Evolutionary conservation across 92 coral and sea anemone genomes (phyloP).

Genomic region (Pocillopora meandrina): DNA sequence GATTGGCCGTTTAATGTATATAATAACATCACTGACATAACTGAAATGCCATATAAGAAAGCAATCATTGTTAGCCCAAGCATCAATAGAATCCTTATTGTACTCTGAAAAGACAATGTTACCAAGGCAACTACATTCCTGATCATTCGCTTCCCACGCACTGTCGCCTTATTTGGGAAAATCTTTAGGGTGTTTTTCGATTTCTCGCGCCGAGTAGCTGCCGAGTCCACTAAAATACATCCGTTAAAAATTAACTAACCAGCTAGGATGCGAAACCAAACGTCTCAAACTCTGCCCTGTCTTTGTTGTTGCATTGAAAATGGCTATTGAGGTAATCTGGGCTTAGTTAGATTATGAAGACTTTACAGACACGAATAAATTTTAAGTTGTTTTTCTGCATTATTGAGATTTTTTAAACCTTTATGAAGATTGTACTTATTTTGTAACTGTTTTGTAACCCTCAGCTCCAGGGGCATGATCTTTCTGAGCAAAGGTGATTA

Average conservation of each 20-base stretch:
- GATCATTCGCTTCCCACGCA: constrained; percentile 35
- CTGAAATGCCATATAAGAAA: constrained; percentile 70
- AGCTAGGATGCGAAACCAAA: neutral
- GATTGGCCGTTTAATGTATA: constrained; percentile 64
- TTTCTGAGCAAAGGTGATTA: no score
- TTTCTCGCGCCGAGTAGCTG: constrained; percentile 5
- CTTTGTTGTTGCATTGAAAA: neutral
- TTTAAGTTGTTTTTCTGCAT: constrained; percentile 9
- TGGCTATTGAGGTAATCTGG: constrained; percentile 11
- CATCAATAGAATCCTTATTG: constrained; percentile 45
- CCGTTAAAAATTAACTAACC: constrained; percentile 23
- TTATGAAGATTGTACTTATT: no score
- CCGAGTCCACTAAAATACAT: neutral
- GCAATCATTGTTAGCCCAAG: constrained; percentile 63
- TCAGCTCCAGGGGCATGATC: no score
- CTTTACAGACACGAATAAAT: constrained; percentile 23
- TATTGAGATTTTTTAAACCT: constrained; percentile 9
- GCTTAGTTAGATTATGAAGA: neutral
- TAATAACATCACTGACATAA: constrained; percentile 76
- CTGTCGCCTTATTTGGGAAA: constrained; percentile 39
- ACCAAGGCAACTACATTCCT: constrained; percentile 43
- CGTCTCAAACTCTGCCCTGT: neutral
- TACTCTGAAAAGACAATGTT: constrained; percentile 21
- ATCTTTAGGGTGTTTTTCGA: constrained; percentile 18
- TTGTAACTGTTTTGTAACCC: no score